A percentile compares a stretch with the other conserved stretches of the same genome.
These are phyloP conservation scores for Homarus americanus DNA, from an alignment of 1,140 invertebrate species.

Conservation along the genomic window DNA sequence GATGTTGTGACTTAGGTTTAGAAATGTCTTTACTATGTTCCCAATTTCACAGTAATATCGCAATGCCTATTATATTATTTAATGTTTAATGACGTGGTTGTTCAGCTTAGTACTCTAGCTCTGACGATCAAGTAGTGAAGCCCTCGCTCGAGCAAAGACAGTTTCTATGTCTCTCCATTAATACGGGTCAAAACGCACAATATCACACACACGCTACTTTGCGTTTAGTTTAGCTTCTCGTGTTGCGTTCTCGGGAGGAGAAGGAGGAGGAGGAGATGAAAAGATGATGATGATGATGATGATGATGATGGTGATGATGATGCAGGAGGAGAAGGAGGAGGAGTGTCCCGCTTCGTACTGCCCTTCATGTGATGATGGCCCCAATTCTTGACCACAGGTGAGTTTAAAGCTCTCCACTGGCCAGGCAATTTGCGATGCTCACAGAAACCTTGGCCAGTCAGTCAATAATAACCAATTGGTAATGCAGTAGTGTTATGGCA, in stretches of 20 bases:
- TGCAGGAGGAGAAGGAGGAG: constrained; percentile 25
- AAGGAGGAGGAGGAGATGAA: constrained; percentile 57
- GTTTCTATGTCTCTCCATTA: constrained; percentile 71
- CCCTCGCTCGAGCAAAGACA: constrained; percentile 70
- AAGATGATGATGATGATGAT: constrained; percentile 61
- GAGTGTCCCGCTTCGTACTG: constrained; percentile 18
- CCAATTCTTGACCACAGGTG: constrained; percentile 16
- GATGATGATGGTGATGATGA: constrained; percentile 48
- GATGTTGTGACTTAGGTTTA: constrained; percentile 72
- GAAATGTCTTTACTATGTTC: constrained; percentile 72
- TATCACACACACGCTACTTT: constrained; percentile 71
- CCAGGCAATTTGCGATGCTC: constrained; percentile 13
- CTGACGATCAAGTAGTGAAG: constrained; percentile 64
- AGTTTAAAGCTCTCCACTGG: constrained; percentile 27
- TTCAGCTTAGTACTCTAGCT: constrained; percentile 69
- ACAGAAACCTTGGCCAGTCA: constrained; percentile 17
- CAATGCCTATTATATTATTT: constrained; percentile 72
- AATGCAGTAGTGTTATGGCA: neutral
- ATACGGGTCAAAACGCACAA: constrained; percentile 72
- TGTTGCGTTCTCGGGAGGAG: constrained; percentile 71
- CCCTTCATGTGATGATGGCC: constrained; percentile 38
- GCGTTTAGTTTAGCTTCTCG: constrained; percentile 73
- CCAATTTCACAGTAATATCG: constrained; percentile 70
- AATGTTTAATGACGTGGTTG: constrained; percentile 72
- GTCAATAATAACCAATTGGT: constrained; percentile 18